Base-by-base conservation (phyloP, 2,888 invertebrate species). In the Euplexia lucipara region DNA sequence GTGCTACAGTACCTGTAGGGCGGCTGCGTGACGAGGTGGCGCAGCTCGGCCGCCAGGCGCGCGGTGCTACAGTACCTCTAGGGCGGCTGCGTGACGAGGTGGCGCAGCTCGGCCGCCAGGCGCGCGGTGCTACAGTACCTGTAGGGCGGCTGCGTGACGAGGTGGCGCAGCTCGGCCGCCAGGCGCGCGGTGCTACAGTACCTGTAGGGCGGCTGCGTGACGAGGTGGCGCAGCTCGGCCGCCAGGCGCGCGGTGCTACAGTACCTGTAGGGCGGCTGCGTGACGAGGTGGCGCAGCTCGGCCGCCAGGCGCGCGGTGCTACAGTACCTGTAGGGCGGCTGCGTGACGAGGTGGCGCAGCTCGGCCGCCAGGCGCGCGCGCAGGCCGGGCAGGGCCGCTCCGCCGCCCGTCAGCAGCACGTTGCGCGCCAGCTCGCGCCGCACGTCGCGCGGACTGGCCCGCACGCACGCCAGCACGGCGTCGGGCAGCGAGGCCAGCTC, bases 351-450 rank as follows among this genome's bases (percentile, higher is more conserved):
- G 64, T 96, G 86, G 35, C 96, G 93, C 61, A 99, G 94, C 91
- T 99, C 99, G 1, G 96, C 93, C 75, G 97, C 96, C 1, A 99
- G 95, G 58, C 99, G 96, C 22, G 97, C 96, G 84, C 96, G 96
- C 82, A 99, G 97, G 0, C 99, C 99, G 59, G 97, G 97, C 75
- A 98, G 94, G 96, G 97, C 97, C 0, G 97, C 96, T 2, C 97
- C 97, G 12, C 99, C 99, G 37, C 99, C 99, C 60, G 97, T 96
- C 20, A 99, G 92, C 60, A 99, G 94, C 78, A 99, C 96, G 91
- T 98, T 98, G 88, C 97, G 97, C 0, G 98, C 97, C 42, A 99
- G 94, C 52, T 95, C 95, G 59, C 96, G 96, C 14, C 99, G 96
- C 69, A 97, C 96, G 95, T 99, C 81, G 66, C 49, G 75, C 60